These are phyloP conservation scores for Liasis olivaceus DNA, from an alignment of 2,797 vertebrate species.

Conservation along the genomic window DNA sequence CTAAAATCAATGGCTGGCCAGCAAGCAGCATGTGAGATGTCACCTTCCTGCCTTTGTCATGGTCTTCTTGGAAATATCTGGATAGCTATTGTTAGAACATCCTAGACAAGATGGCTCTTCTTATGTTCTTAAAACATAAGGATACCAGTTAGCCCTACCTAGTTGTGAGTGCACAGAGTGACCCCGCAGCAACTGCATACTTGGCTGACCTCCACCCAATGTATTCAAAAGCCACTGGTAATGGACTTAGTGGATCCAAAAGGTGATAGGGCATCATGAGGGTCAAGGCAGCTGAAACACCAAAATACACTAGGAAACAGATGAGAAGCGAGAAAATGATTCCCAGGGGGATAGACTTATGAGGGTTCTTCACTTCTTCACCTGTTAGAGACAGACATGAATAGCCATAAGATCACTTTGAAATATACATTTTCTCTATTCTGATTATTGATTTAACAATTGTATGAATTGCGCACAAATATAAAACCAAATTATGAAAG, in stretches of 20 bases:
- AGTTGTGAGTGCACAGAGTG: constrained; percentile 86
- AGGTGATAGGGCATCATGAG: constrained; percentile 89
- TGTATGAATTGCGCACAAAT: not conserved
- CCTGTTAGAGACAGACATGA: constrained; percentile 69
- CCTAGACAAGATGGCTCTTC: not conserved
- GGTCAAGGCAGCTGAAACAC: constrained; percentile 86
- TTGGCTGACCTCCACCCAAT: constrained; percentile 83
- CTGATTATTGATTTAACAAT: not conserved
- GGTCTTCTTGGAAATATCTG: not conserved
- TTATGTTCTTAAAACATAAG: not conserved
- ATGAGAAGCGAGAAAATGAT: constrained; percentile 85
- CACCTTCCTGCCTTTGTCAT: not conserved
- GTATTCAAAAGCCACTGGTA: constrained; percentile 82
- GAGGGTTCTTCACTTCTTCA: constrained; percentile 88
- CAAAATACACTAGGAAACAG: constrained; percentile 87
- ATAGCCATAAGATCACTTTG: constrained; percentile 4
- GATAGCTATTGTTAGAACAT: not conserved
- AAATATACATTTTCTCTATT: not conserved
- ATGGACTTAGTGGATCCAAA: constrained; percentile 79
- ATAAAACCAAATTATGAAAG: not conserved
- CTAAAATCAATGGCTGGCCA: too few relatives aligned
- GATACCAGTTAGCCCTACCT: constrained; percentile 65
- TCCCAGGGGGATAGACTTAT: constrained; percentile 83
- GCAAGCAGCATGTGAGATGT: not conserved
- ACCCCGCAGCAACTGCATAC: constrained; percentile 82